Evolutionary conservation across 2,888 invertebrate species (phyloP), one percentile per base, ranked within the genome.

Genomic region (Eristalis arbustorum): DNA sequence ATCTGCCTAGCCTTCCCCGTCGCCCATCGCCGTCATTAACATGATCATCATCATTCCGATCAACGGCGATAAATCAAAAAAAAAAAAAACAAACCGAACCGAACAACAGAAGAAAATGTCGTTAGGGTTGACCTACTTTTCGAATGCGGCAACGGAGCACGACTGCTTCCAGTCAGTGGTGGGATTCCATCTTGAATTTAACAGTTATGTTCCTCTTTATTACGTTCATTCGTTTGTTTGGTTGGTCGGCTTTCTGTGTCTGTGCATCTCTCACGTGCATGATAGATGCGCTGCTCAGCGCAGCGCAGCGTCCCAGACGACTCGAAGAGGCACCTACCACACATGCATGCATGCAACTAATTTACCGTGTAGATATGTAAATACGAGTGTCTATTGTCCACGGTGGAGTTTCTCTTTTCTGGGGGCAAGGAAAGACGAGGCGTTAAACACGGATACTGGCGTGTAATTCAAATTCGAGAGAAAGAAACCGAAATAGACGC

Each of bases 291-390:
- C n/a, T n/a, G n/a, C n/a, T n/a, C n/a, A n/a, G n/a, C n/a, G n/a
- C n/a, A 34, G 34, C 6, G 10, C 4, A 8, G 34, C 2, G 37
- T 37, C 37, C 13, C 37, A 37, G 59, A 59, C 59, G 59, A 25
- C 25, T 23, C 23, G 25, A 59, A 49, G 57, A 59, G 34, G 68
- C 69, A 78, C 61, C 73, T 77, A 68, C 13, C 11, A 37, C 34
- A 8, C 34, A 8, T 34, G 66, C 5, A 2, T 73, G 85, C 69
- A 74, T 23, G 66, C 49, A 49, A 49, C 82, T 85, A 85, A 85
- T 85, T 85, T 82, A 82, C 85, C 77, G 77, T 85, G 85, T 85
- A 78, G 82, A 85, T 85, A 85, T 85, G 85, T 68, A 85, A 85
- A 85, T 85, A 77, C 31, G 31, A 31, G 31, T 31, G 31, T 77